Conservation (phyloP, 2,113 vertebrate genomes). For the Solea solea region DNA sequence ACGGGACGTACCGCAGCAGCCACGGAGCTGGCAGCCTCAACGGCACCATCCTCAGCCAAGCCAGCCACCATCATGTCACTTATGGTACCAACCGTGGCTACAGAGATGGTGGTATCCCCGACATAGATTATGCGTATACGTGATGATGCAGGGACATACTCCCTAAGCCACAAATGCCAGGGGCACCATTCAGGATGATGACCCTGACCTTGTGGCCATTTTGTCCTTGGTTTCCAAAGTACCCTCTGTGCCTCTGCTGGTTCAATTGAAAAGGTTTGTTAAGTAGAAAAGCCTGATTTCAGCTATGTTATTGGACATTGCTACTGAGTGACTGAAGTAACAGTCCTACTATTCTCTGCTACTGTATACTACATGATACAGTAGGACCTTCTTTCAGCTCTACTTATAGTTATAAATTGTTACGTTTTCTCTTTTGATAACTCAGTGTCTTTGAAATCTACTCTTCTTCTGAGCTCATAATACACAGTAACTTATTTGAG, state of each 20-base stretch:
- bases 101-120: slow-evolving; percentile 90
- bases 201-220: slow-evolving; percentile 65
- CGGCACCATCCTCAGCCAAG: slow-evolving; percentile 78
- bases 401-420: slow-evolving; percentile 77
- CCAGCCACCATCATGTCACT: slow-evolving; percentile 78
- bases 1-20: slow-evolving; percentile 86
- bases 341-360: slow-evolving; percentile 70
- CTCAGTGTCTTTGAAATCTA: slow-evolving; percentile 75
- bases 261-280: slow-evolving; percentile 80
- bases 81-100: slow-evolving; percentile 92
- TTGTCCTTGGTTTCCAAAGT: slow-evolving; percentile 84
- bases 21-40: slow-evolving; percentile 85
- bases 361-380: slow-evolving; percentile 66
- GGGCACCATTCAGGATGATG: slow-evolving; percentile 53
- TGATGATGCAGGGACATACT: slow-evolving; percentile 77
- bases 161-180: slow-evolving; percentile 57
- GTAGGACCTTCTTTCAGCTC: slow-evolving; percentile 66
- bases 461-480: slow-evolving; percentile 73
- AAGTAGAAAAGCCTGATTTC: slow-evolving; percentile 68
- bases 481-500: slow-evolving; percentile 78
- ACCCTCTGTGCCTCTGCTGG: slow-evolving; percentile 85
- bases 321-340: slow-evolving; percentile 71
- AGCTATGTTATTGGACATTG: slow-evolving; percentile 66
- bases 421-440: slow-evolving; percentile 74
- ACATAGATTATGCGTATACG: slow-evolving; percentile 91